Base-by-base conservation (phyloP, 1,140 invertebrate genomes). In the Ceratosolen fusciceps region DNA sequence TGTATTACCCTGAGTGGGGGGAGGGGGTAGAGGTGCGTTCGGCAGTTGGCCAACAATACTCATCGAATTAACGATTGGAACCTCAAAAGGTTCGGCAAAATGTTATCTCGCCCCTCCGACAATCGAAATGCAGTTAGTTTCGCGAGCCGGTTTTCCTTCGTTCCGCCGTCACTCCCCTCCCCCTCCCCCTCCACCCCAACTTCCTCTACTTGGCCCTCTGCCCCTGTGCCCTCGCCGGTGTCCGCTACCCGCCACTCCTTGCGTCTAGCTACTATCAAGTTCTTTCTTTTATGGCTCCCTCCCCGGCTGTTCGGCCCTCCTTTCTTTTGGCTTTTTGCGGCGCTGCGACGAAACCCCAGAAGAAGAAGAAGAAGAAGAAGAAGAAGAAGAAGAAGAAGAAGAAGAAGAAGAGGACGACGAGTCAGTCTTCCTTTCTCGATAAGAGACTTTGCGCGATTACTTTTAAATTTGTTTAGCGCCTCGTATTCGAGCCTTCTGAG, bases 401-500 rank as follows among this genome's bases (percentile, higher is more conserved):
- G n/a, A n/a, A n/a, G n/a, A n/a, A n/a, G n/a, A n/a, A 71, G 56
- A 39, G 67, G 24, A 62, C 71, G 31, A 12, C 62, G 49, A 56
- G 54, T 58, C 43, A 74, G 58, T 58, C 39, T 79, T 74, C 43
- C 56, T 67, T 79, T 73, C 68, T 74, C 78, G 71, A 79, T 79
- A 79, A 79, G 71, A 58, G 72, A 68, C 78, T 79, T 56, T 67
- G 49, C 37, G 47, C 62, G 78, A 79, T 79, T 79, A 79, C 78
- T 79, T 79, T 79, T 79, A 79, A 79, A 79, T 79, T 79, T 79
- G 72, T 79, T 79, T 79, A 79, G 78, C 78, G 62, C 60, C 31
- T 54, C 43, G 60, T 34, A 67, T 76, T 68, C 76, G 34, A 21
- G 47, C n/a, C 29, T 39, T 65, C 62, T 68, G 65, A 60, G 52